phyloP scores from a whole-genome alignment of 2,888 invertebrate species.

The Colostygia pectinataria region DNA sequence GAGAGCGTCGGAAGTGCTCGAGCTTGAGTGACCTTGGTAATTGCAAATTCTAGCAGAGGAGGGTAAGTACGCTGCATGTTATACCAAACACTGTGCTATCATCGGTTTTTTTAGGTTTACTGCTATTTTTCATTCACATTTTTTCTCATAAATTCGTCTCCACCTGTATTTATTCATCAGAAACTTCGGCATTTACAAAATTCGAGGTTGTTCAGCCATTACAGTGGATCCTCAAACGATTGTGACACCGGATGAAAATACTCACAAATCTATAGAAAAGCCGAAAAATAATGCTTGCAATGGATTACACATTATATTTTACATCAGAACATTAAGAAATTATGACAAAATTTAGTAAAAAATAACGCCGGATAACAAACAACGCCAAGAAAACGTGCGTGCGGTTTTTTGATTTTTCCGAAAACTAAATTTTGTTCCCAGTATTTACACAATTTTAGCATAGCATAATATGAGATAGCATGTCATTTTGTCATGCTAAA shows the following conservation, averaged over 20 bases:
- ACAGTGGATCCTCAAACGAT: slow-evolving; percentile 19
- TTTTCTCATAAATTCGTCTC: slow-evolving; percentile 22
- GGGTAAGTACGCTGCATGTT: slow-evolving; percentile 24
- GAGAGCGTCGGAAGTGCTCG: slow-evolving; percentile 21
- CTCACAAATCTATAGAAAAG: slow-evolving; percentile 58
- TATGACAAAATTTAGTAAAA: slow-evolving; percentile 65
- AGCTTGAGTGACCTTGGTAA: slow-evolving; percentile 33
- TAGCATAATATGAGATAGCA: not conserved
- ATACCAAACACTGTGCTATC: slow-evolving; percentile 14
- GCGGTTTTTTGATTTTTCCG: slow-evolving; percentile 22
- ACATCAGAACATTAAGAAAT: slow-evolving; percentile 62
- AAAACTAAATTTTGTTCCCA: slow-evolving; percentile 17
- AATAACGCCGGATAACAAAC: slow-evolving; percentile 74
- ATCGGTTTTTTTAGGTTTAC: slow-evolving; percentile 11
- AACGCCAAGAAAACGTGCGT: slow-evolving; percentile 81
- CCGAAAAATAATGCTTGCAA: slow-evolving; percentile 56
- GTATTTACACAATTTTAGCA: not conserved
- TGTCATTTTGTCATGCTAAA: not conserved
- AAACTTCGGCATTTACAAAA: slow-evolving; percentile 41
- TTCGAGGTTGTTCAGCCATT: slow-evolving; percentile 65
- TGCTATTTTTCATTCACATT: slow-evolving; percentile 29
- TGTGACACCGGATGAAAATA: slow-evolving; percentile 42
- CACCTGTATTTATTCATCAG: slow-evolving; percentile 24
- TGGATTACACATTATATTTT: slow-evolving; percentile 66
- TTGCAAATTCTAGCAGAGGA: slow-evolving; percentile 20